Conservation (phyloP, 2,888 invertebrate species). For the Pollenia angustigena region DNA sequence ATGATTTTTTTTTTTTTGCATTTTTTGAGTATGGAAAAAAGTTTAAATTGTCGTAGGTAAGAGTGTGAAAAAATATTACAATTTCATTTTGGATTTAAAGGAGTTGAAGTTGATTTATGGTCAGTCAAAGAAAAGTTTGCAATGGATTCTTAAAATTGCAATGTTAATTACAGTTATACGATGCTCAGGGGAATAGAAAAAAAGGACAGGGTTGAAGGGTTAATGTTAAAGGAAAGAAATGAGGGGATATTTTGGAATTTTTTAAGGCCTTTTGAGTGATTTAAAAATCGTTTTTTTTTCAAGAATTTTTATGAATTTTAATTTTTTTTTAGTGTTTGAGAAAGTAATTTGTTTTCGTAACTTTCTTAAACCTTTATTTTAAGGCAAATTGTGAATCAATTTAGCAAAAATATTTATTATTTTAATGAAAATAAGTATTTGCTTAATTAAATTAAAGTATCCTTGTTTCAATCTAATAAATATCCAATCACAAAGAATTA, state of each 20-base stretch:
- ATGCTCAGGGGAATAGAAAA: slow-evolving; percentile 32
- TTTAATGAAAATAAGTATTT: no score
- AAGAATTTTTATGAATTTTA: no score
- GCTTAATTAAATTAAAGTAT: no score
- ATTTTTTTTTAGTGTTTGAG: no score
- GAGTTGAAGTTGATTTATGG: slow-evolving; percentile 62
- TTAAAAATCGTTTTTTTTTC: no score
- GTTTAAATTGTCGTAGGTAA: slow-evolving; percentile 46
- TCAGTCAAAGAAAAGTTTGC: slow-evolving; percentile 11
- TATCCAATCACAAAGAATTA: no score
- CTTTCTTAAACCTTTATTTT: no score
- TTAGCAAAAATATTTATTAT: no score
- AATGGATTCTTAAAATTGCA: slow-evolving; percentile 60
- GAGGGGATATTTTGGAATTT: background rate
- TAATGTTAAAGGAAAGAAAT: background rate
- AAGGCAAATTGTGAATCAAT: no score
- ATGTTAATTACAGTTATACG: slow-evolving; percentile 74
- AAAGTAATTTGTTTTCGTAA: no score
- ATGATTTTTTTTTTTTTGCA: slow-evolving; percentile 10
- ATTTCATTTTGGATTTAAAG: background rate
- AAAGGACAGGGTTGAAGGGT: background rate
- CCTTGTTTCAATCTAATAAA: no score
- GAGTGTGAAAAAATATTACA: background rate
- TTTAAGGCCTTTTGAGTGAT: no score
- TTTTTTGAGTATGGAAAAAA: background rate